Base-by-base conservation (phyloP, 2,888 invertebrate genomes). In the Chymomyza amoena region DNA sequence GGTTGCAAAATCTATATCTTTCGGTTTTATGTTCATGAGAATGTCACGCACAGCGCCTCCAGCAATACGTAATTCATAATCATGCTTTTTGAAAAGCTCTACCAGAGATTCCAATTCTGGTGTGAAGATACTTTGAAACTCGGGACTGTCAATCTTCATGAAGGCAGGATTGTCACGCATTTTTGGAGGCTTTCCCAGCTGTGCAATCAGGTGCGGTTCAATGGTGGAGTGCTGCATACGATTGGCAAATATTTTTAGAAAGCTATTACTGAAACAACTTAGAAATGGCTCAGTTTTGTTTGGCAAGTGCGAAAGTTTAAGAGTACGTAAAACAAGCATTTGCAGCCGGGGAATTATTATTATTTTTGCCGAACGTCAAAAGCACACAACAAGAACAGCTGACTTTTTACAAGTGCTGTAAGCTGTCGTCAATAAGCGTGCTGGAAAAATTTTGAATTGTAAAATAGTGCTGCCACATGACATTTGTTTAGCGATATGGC, bases 1-100 rank as follows among this genome's bases (percentile, higher is more conserved):
- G 6, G 99, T 98, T 0, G 99, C 99, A 93, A 99, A 98, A 92
- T 99, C 99, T 63, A 99, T 92, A 92, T 99, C 99, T 89, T 96
- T 96, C 0, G 98, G 98, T 78, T 92, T 92, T 64, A 93, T 94
- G 5, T 94, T 94, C 94, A 95, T 94, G n/a, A 98, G 90, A 39
- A 97, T 92, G 91, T 97, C 97, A 77, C 97, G 94, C 0, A 99
- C 99, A 18, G 99, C 98, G 6, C 99, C 99, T 60, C 99, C 99
- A 54, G 99, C 99, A 71, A 99, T 95, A 80, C 99, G 93, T 69
- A 99, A 93, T 92, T 99, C 97, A 93, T 95, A 94, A 65, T 95
- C 93, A 89, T 97, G 93, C 88, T 95, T 95, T 69, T 95, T 93
- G 90, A 99, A 99, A 10, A 99, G 79, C 3, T 93, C 92, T 20